Conservation (phyloP, 2,888 invertebrate genomes). For the Boloria selene region DNA sequence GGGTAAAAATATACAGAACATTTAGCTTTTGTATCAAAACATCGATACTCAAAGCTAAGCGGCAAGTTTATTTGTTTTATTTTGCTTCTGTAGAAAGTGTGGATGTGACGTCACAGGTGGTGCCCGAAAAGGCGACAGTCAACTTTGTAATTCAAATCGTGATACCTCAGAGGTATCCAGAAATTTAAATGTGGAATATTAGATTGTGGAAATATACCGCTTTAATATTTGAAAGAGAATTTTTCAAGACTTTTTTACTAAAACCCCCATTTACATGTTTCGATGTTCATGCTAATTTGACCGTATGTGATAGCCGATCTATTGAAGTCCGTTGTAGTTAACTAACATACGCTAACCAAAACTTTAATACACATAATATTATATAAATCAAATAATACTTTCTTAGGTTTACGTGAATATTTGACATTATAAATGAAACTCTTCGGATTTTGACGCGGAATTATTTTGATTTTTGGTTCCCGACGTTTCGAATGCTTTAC, state of each 20-base stretch:
- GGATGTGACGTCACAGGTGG: conserved; percentile 37
- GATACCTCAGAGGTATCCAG: conserved; percentile 46
- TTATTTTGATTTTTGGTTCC: too few relatives aligned
- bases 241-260: conserved; percentile 23
- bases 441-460: too few relatives aligned
- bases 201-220: conserved; percentile 61
- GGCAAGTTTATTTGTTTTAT: conserved; percentile 23
- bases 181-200: conserved; percentile 75
- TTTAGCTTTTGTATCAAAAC: conserved; percentile 10
- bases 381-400: too few relatives aligned
- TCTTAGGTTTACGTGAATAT: too few relatives aligned
- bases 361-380: too few relatives aligned
- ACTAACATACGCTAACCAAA: not conserved
- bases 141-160: conserved; percentile 78
- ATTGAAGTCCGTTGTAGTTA: not conserved
- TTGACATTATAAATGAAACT: too few relatives aligned
- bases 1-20: not conserved
- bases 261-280: conserved; percentile 27
- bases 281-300: conserved; percentile 31
- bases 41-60: not conserved
- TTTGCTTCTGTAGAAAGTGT: conserved; percentile 20
- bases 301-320: conserved; percentile 16
- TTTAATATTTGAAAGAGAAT: conserved; percentile 41
- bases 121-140: conserved; percentile 58
- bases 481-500: too few relatives aligned